Evolutionary conservation across 2,797 vertebrate species (phyloP).

Genomic region (Tachyglossus aculeatus): DNA sequence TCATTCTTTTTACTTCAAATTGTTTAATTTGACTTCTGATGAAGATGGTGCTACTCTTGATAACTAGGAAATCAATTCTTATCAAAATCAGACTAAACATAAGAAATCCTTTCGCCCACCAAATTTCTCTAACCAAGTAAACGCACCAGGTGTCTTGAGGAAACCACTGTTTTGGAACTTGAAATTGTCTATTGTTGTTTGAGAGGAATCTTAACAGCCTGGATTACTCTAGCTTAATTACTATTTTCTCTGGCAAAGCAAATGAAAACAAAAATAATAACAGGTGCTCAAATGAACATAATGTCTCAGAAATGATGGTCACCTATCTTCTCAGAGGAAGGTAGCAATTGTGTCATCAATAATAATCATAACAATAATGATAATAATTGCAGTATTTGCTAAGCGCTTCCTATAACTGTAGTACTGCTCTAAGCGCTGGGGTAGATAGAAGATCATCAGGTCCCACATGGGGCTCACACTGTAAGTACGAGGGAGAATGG

Average conservation of each 20-base stretch:
- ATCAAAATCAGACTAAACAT: too few species aligned
- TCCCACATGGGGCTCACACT: too few species aligned
- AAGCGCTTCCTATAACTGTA: too few species aligned
- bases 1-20: constrained; percentile 22
- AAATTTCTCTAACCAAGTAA: too few species aligned
- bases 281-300: constrained; percentile 5
- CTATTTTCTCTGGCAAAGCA: constrained; percentile 10
- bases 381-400: too few species aligned
- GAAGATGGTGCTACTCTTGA: background rate
- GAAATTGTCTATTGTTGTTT: constrained; percentile 4
- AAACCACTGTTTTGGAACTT: constrained; percentile 6
- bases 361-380: too few species aligned
- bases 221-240: background rate
- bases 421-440: too few species aligned
- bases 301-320: background rate
- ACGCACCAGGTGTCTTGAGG: too few species aligned
- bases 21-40: constrained; percentile 6
- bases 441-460: too few species aligned
- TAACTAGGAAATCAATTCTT: background rate
- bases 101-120: too few species aligned
- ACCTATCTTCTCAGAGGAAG: constrained; percentile 14
- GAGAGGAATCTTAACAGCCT: background rate
- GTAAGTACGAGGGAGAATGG: too few species aligned
- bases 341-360: too few species aligned
- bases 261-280: background rate